A percentile compares a stretch with the other conserved stretches of the same genome.
Conservation (phyloP, 2,888 invertebrate species). For the Erebia ligea region DNA sequence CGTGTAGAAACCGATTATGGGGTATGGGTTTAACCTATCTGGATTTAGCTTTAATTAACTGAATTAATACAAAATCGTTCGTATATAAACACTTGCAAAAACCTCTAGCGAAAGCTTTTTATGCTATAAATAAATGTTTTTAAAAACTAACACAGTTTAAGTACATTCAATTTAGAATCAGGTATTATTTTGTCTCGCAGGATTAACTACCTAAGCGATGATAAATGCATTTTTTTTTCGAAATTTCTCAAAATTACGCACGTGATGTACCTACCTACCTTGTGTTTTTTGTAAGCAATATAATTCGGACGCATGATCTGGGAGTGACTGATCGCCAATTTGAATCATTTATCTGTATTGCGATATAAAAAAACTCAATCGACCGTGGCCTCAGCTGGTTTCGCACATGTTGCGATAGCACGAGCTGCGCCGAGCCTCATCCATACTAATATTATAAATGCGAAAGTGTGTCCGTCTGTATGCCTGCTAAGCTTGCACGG, state of each 20-base stretch:
- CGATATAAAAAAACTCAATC: conserved; percentile 5
- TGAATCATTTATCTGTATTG: conserved; percentile 17
- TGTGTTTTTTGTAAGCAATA: conserved; percentile 9
- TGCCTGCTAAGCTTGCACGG: too few relatives aligned
- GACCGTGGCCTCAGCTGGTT: neutral
- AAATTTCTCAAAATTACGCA: conserved; percentile 11
- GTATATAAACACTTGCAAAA: too few relatives aligned
- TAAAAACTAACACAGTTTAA: neutral
- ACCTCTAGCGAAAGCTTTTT: too few relatives aligned
- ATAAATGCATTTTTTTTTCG: conserved; percentile 18
- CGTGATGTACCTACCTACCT: conserved; percentile 10
- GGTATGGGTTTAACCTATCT: too few relatives aligned
- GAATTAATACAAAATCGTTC: too few relatives aligned
- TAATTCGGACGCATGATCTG: conserved; percentile 21
- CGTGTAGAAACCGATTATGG: too few relatives aligned
- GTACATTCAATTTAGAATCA: neutral
- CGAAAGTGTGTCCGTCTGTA: neutral
- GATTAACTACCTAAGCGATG: conserved; percentile 52
- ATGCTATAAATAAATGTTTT: neutral
- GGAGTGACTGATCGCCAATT: conserved; percentile 23
- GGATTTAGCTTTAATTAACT: too few relatives aligned
- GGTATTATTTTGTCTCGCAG: conserved; percentile 57
- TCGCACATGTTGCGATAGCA: neutral
- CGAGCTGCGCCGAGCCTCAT: neutral
- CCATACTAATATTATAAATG: neutral